These are phyloP conservation scores for Streptopelia turtur DNA, from an alignment of 2,797 vertebrate species.

Conservation along the genomic window DNA sequence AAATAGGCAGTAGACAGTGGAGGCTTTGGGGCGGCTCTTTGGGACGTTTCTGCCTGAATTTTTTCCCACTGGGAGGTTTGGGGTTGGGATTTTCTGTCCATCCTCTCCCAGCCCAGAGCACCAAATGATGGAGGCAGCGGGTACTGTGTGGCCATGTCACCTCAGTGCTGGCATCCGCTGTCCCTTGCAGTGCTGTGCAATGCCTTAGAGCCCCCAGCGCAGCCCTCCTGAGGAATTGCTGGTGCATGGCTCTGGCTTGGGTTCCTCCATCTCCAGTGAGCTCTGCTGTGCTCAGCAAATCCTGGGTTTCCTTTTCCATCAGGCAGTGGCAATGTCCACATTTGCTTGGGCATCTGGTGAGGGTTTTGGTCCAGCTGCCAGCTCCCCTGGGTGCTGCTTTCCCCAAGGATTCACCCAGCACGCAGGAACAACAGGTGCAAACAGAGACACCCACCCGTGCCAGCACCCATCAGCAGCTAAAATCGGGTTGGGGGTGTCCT, in stretches of 20 bases:
- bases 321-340: fast-evolving
- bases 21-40: neutral
- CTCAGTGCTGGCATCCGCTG: neutral
- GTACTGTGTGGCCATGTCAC: neutral
- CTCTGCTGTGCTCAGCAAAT: neutral
- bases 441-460: neutral
- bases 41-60: neutral
- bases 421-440: neutral
- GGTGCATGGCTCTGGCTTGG: neutral
- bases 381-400: neutral
- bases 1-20: neutral
- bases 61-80: neutral
- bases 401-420: neutral
- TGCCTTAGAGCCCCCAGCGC: neutral
- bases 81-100: neutral
- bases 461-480: neutral
- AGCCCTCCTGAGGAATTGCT: neutral
- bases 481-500: neutral
- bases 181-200: neutral
- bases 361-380: neutral
- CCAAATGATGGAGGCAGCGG: neutral
- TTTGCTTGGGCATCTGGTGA: neutral
- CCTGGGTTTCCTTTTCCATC: neutral
- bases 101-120: neutral
- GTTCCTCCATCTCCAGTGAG: neutral